These are phyloP conservation scores for Atherinosoma microstoma DNA, from an alignment of 2,797 vertebrate species.

Conservation along the genomic window DNA sequence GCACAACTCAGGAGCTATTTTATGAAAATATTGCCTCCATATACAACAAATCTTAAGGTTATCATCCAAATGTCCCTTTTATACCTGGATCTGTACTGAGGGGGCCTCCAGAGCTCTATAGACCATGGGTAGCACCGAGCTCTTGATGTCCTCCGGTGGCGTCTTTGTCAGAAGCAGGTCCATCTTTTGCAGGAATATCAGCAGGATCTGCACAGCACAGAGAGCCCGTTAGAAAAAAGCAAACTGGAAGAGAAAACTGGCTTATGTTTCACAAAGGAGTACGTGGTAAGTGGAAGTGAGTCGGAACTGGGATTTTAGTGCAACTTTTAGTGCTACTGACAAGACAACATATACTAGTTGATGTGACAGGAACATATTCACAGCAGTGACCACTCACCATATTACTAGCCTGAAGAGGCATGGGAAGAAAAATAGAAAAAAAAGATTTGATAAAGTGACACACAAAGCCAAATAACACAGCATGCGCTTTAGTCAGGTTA, in stretches of 20 bases:
- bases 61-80: background rate
- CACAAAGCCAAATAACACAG: constrained; percentile 30
- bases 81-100: constrained; percentile 98
- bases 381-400: constrained; percentile 93
- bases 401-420: constrained; percentile 97
- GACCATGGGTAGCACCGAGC: constrained; percentile 95
- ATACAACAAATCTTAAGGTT: background rate
- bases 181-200: constrained; percentile 99
- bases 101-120: constrained; percentile 97
- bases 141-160: constrained; percentile 96
- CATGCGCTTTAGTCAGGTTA: constrained; percentile 35
- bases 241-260: background rate
- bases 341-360: constrained; percentile 28
- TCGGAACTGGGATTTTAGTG: constrained; percentile 23
- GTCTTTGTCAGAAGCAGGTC: constrained; percentile 97
- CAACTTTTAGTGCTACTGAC: constrained; percentile 35
- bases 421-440: constrained; percentile 85
- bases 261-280: background rate
- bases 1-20: background rate
- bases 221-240: constrained; percentile 7
- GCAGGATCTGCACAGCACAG: constrained; percentile 87
- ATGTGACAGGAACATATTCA: constrained; percentile 28
- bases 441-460: constrained; percentile 49
- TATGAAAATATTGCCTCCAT: background rate
- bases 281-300: constrained; percentile 11